Percentiles rank a stretch among this genome's conserved stretches.
Evolutionary conservation across 2,797 vertebrate species (phyloP).

Genomic region (Odontamblyopus lacepedii): DNA sequence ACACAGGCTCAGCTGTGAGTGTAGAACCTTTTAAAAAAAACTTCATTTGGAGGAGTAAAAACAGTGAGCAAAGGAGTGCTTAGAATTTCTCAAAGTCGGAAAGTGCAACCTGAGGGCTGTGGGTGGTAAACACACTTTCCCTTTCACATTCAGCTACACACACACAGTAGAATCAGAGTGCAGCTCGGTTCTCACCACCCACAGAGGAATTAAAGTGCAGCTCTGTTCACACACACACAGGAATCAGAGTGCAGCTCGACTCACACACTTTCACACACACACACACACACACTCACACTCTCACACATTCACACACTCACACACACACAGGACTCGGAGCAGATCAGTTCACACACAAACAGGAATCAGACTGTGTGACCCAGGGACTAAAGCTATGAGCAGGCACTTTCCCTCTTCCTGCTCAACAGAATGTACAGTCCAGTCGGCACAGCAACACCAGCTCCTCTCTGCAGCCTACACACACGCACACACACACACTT

Average conservation of each 20-base stretch:
- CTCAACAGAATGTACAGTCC: background rate
- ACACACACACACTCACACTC: too few relatives aligned
- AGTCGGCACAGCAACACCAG: background rate
- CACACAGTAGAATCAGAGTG: background rate
- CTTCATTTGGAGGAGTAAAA: background rate
- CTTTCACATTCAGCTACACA: background rate
- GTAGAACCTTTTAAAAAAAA: too few relatives aligned
- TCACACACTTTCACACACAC: background rate
- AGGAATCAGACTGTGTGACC: background rate
- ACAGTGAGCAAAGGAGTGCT: background rate
- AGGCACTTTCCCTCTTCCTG: conserved; percentile 27
- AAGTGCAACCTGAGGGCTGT: background rate
- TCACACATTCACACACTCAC: too few relatives aligned
- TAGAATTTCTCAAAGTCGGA: background rate
- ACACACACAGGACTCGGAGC: background rate
- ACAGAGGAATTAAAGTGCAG: too few relatives aligned
- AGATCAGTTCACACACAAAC: background rate
- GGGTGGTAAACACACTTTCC: background rate
- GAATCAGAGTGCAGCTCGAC: background rate
- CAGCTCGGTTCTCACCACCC: background rate
- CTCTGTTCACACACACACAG: background rate
- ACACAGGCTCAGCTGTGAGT: too few relatives aligned
- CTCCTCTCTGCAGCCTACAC: conserved; percentile 13
- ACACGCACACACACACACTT: conserved; percentile 12
- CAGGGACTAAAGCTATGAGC: background rate